Evolutionary conservation across 2,888 invertebrate genomes (phyloP), one percentile per base, ranked within the genome.

Genomic region (Xestia xanthographa): DNA sequence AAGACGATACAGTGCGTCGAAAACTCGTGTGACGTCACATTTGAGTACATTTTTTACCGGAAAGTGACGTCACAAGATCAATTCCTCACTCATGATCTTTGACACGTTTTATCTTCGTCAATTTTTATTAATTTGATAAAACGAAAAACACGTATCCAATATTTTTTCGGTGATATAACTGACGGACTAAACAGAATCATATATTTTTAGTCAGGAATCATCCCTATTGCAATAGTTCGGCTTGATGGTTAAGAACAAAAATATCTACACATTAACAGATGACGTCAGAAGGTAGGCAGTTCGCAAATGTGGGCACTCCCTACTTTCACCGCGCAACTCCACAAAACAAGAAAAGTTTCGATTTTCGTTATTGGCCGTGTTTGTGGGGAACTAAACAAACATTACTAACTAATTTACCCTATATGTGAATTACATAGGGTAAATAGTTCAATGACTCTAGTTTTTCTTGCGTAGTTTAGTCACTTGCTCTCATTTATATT

Each of bases 331-430:
- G 56, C 56, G 17, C 26, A 29, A 29, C 66, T 72, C 29, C 38
- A 60, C 66, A 38, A 77, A 77, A 81, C 67, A 77, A 73, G 70
- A 82, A 77, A 82, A 73, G 73, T 74, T 78, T 65, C 11, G 41
- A 82, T 70, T 67, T 53, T 14, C 17, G n/a, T 41, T 77, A 48
- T 29, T 58, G 3, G 58, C 22, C n/a, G 20, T 65, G 26, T 76
- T 48, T 69, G 63, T 69, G 29, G 70, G 48, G n/a, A 77, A 70
- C 77, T 65, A 26, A 77, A 79, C 66, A 45, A 34, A 48, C 11
- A 29, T 58, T 29, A 58, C 29, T 8, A 56, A 26, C 56, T 6
- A 41, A 45, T 26, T 45, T 29, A 45, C 11, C 43, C 20, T 34
- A 3, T 50, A 53, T 53, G 9, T 41, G 9, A n/a, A 11, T 56